Evolutionary conservation across 2,888 invertebrate species (phyloP), one percentile per base, ranked within the genome.

Genomic region (Drosophila peninsularis): DNA sequence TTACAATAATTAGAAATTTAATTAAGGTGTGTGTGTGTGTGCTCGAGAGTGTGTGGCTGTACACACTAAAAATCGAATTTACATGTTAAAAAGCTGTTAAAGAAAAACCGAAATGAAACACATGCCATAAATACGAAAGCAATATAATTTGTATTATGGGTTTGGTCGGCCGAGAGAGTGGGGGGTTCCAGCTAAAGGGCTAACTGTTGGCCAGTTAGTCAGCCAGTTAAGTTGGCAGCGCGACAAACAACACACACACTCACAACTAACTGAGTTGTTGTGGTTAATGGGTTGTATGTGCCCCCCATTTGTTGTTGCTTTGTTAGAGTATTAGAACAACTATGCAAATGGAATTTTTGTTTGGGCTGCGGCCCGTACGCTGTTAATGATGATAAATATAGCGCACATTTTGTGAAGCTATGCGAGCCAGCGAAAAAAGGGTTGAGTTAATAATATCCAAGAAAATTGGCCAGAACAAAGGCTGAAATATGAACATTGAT

Each of bases 1-100:
- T 87, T 87, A 87, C 89, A 88, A 87, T 87, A 87, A 87, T 87
- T 87, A 89, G 87, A 84, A 87, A 89, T 89, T 87, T 87, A 87
- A 87, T 87, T 82, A 80, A 82, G 87, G 82, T 79, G 62, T 70
- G 52, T 72, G 61, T 67, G 58, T 67, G 49, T 45, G 50, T 67
- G 53, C 39, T 42, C 32, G 58, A 53, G 53, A 61, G 50, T 54
- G 52, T 60, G 60, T 60, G 45, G 44, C 41, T 49, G 60, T 44
- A 71, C 68, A 72, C 68, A 78, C 71, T 71, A 75, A 70, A 68
- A 87, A 84, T 84, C 88, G 83, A 84, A 84, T 84, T 87, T 87
- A 86, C 88, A 88, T 85, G 87, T 71, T 85, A 75, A 86, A 79
- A 71, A 62, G 81, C 84, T 84, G 87, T 84, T 75, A 78, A 74